These are phyloP conservation scores for Polymixis lichenea DNA, from an alignment of 2,888 invertebrate species.

Conservation along the genomic window DNA sequence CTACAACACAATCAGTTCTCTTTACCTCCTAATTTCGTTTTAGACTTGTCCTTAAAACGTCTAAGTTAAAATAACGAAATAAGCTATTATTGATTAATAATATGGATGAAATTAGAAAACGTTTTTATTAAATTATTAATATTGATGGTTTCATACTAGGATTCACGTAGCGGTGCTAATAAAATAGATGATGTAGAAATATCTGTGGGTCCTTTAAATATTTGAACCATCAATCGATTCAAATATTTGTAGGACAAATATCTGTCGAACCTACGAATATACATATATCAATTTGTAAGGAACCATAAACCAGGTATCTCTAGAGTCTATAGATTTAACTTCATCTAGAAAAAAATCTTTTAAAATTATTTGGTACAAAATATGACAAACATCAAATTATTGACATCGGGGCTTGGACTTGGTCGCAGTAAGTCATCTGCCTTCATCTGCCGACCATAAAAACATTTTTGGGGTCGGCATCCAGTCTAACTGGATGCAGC, in stretches of 20 bases:
- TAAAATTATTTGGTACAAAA: not conserved
- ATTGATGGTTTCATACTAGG: slow-evolving; percentile 20
- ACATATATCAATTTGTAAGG: not conserved
- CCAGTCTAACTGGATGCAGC: not conserved
- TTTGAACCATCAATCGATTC: not conserved
- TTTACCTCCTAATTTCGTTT: not conserved
- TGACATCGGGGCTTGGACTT: not conserved
- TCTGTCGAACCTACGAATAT: not conserved
- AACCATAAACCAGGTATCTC: not conserved
- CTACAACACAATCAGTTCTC: slow-evolving; percentile 30
- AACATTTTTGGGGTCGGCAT: not conserved
- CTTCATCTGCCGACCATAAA: not conserved
- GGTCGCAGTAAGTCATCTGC: too few species aligned
- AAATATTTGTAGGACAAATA: not conserved
- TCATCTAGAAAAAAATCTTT: not conserved
- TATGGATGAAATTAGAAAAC: not conserved
- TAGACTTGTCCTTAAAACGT: not conserved
- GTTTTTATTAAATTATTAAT: not conserved
- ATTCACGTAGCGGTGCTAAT: slow-evolving; percentile 21
- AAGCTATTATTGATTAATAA: not conserved
- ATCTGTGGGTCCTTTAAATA: not conserved
- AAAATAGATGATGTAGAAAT: not conserved
- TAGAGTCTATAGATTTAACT: not conserved
- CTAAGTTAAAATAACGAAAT: not conserved
- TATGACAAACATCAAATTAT: not conserved